phyloP scores from a whole-genome alignment of 2,797 vertebrate genomes.

The Danio albolineatus region DNA sequence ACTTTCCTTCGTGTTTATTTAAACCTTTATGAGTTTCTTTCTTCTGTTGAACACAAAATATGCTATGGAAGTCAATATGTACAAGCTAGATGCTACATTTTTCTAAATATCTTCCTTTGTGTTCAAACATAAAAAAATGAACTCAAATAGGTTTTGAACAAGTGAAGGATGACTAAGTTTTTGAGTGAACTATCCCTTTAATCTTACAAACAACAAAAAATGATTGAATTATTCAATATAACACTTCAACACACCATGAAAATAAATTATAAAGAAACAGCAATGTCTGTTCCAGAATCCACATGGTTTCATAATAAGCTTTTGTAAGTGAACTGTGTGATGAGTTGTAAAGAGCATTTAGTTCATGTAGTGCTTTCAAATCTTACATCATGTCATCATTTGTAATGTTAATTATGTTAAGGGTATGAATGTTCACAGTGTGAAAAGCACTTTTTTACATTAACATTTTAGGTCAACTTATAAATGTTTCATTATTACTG shows the following conservation, averaged over 20 bases:
- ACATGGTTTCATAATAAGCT: not conserved
- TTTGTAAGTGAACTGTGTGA: not conserved
- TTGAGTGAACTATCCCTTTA: not conserved
- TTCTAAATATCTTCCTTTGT: too few relatives aligned
- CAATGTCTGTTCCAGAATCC: not conserved
- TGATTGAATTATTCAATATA: not conserved
- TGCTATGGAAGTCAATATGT: too few relatives aligned
- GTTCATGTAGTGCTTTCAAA: not conserved
- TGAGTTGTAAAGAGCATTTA: not conserved
- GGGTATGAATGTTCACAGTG: not conserved
- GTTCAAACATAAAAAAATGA: too few relatives aligned
- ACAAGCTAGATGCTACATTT: too few relatives aligned
- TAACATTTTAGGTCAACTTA: not conserved
- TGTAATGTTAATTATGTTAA: not conserved
- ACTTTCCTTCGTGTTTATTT: too few relatives aligned
- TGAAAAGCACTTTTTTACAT: not conserved
- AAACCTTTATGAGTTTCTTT: too few relatives aligned
- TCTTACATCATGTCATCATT: not conserved
- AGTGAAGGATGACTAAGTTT: too few relatives aligned
- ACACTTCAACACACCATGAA: not conserved
- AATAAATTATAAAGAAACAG: not conserved
- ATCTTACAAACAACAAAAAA: not conserved
- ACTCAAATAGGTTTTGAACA: too few relatives aligned
- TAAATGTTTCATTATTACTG: not conserved
- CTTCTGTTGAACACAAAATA: too few relatives aligned